Conservation (phyloP, 1,140 invertebrate species). For the Nephila pilipes region DNA sequence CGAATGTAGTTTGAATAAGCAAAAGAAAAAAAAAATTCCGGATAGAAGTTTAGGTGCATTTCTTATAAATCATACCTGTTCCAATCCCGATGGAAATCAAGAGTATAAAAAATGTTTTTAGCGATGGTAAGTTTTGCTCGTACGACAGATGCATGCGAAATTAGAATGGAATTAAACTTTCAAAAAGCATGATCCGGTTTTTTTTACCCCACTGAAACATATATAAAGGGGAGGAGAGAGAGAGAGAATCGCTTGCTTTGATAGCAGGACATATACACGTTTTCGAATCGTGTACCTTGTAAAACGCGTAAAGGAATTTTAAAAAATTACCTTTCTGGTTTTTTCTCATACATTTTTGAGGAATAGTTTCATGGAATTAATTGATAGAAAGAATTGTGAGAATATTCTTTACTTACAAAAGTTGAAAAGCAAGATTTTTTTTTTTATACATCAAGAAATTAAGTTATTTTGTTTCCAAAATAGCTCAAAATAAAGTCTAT, state of each 20-base stretch:
- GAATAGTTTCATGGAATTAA: too few species aligned
- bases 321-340: too few species aligned
- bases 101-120: slow-evolving; percentile 6
- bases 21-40: not conserved
- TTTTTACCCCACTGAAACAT: not conserved
- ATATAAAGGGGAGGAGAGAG: not conserved
- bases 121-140: not conserved
- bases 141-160: slow-evolving; percentile 25
- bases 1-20: not conserved
- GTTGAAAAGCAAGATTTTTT: too few species aligned
- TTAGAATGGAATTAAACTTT: slow-evolving; percentile 24
- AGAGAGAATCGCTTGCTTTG: not conserved
- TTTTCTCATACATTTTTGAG: too few species aligned
- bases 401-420: too few species aligned
- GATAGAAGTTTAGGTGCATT: not conserved
- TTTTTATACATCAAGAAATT: too few species aligned
- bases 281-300: not conserved
- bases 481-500: too few species aligned
- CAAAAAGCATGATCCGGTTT: slow-evolving; percentile 25
- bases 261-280: not conserved
- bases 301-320: not conserved
- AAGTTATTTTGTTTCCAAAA: too few species aligned
- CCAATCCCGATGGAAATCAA: not conserved
- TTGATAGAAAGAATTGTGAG: too few species aligned
- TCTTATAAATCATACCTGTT: slow-evolving; percentile 55